Base-by-base conservation (phyloP, 1,140 invertebrate genomes). In the Cyphomyrmex costatus region DNA sequence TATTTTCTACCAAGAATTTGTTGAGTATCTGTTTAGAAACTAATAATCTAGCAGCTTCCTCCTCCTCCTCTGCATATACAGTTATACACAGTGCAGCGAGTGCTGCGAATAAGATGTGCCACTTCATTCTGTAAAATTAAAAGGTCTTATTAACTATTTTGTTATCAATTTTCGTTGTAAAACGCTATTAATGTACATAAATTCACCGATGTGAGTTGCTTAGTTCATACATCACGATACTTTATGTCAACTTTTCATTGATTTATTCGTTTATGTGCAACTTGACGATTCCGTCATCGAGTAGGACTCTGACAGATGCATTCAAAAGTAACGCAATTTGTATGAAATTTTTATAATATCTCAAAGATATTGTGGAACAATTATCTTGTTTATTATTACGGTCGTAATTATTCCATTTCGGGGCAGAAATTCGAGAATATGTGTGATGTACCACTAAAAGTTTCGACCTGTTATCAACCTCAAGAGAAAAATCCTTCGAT, bases 1-100 rank as follows among this genome's bases (percentile, higher is more conserved):
- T 98, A 93, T 98, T 97, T 96, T 99, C 99, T n/a, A 99, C 99
- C 73, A 99, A 95, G 94, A 99, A 99, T 95, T 98, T 99, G 92
- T 99, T 99, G n/a, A 99, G 96, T 92, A 99, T 97, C 95, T 98
- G 97, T 95, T 98, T 98, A 4, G 97, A 98, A 19, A 98, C 96
- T 68, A 98, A 95, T 61, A 98, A 94, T 89, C 97, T 96, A 21
- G 98, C 97, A 71, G 96, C 95, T 68, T 96, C 93, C 46, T 96
- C 96, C 88, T 97, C 96, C 90, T 98, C 97, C 76, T 97, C 97
- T 53, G 96, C 95, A 56, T 94, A 92, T 60, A 94, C 93, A 19
- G 93, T 93, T 12, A 94, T 92, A 42, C 96, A 85, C 30, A 96
- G 76, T 24, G 89, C 87, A 80, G 92, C 92, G 51, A 95, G 58